Conservation (phyloP, 2,797 vertebrate genomes). For the Mycteria americana region DNA sequence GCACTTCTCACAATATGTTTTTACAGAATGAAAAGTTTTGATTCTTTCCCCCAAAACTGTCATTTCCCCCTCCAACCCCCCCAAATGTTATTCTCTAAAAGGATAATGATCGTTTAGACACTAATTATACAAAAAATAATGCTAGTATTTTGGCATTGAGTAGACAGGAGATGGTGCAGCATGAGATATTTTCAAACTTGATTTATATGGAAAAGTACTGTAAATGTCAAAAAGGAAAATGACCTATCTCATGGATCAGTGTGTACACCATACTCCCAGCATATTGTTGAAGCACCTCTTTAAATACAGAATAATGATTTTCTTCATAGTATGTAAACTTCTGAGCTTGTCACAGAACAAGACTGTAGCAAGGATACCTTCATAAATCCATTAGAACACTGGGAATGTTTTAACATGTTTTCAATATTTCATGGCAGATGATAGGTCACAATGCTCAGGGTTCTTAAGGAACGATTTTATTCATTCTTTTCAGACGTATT, state of each 20-base stretch:
- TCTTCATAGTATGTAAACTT: neutral
- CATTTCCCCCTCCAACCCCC: neutral
- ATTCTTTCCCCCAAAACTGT: neutral
- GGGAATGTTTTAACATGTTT: neutral
- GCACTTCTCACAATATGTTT: conserved; percentile 2
- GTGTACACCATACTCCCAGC: neutral
- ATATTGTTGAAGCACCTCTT: neutral
- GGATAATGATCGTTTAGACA: neutral
- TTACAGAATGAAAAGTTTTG: conserved; percentile 24
- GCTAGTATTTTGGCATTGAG: neutral
- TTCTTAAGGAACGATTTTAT: neutral
- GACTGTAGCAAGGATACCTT: neutral
- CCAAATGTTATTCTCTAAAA: conserved; percentile 33
- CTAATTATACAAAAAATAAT: neutral
- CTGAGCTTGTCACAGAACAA: neutral
- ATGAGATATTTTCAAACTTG: neutral
- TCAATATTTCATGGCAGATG: neutral
- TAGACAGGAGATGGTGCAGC: neutral
- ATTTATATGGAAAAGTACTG: neutral
- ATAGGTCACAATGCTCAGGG: neutral
- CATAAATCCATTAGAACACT: neutral
- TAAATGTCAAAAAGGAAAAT: neutral
- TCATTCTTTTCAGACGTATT: neutral
- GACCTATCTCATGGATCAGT: neutral
- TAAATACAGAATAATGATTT: neutral